Conservation (phyloP, 1,140 invertebrate species). For the Lordiphosa collinella region DNA sequence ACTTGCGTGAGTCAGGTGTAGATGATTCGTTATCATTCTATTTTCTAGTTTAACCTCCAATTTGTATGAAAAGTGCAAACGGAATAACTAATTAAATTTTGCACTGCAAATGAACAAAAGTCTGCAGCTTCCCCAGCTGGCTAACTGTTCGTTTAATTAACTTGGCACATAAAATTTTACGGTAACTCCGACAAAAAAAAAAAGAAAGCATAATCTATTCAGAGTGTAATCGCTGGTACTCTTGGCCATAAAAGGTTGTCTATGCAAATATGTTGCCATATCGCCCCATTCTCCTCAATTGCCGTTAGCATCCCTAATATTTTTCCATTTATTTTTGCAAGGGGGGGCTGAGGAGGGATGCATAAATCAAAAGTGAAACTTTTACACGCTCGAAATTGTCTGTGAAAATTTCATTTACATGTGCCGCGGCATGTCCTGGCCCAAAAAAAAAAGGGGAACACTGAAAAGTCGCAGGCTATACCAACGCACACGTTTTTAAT, state of each 20-base stretch:
- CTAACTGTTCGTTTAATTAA: conserved; percentile 59
- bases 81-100: conserved; percentile 76
- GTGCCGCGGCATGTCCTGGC: conserved; percentile 29
- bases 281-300: conserved; percentile 27
- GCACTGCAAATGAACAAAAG: conserved; percentile 63
- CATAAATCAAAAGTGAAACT: conserved; percentile 75
- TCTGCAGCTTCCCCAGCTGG: conserved; percentile 11
- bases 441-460: conserved; percentile 7
- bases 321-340: conserved; percentile 7
- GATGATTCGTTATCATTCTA: conserved; percentile 24
- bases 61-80: conserved; percentile 48
- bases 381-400: conserved; percentile 72
- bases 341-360: not conserved
- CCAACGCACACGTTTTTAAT: conserved; percentile 56
- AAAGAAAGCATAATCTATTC: conserved; percentile 60
- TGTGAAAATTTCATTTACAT: conserved; percentile 71
- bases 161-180: conserved; percentile 73
- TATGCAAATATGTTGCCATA: conserved; percentile 76
- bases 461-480: conserved; percentile 26
- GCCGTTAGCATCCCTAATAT: conserved; percentile 12
- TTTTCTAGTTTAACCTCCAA: conserved; percentile 6
- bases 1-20: conserved; percentile 38
- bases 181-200: conserved; percentile 7
- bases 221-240: conserved; percentile 45
- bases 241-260: conserved; percentile 58